Conservation (phyloP, 2,113 vertebrate species). For the Halcyon senegalensis region DNA sequence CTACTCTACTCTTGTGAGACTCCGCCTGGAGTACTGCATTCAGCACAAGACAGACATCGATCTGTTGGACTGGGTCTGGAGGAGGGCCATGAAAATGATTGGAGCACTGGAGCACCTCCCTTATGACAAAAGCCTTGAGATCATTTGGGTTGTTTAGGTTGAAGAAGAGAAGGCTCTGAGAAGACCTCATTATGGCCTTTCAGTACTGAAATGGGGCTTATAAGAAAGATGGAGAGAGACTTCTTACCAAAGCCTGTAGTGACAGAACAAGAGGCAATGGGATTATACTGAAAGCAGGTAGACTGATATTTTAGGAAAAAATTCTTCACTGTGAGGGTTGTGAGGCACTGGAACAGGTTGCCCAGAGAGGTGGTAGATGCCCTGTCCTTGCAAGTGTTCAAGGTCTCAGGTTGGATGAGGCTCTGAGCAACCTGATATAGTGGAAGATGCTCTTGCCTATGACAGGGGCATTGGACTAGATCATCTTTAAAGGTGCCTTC, state of each 20-base stretch:
- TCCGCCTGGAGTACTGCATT: rapidly evolving
- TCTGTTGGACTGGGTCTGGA: rapidly evolving
- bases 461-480: not conserved
- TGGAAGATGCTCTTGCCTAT: not conserved
- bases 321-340: not conserved
- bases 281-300: not conserved
- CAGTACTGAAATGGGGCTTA: not conserved
- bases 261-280: not conserved
- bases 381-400: not conserved
- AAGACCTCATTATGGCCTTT: not conserved
- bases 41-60: not conserved
- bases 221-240: not conserved
- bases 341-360: not conserved
- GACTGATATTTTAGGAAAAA: not conserved
- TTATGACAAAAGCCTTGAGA: not conserved
- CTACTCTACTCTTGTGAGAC: not conserved
- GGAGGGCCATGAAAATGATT: not conserved
- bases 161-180: not conserved
- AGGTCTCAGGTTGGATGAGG: not conserved
- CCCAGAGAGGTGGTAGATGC: not conserved
- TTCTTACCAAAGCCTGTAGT: not conserved
- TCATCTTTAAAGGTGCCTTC: not conserved
- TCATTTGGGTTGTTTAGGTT: not conserved
- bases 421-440: not conserved
- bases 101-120: not conserved